Base-by-base conservation (phyloP, 2,113 vertebrate genomes). In the Phrynosoma blainvillii region DNA sequence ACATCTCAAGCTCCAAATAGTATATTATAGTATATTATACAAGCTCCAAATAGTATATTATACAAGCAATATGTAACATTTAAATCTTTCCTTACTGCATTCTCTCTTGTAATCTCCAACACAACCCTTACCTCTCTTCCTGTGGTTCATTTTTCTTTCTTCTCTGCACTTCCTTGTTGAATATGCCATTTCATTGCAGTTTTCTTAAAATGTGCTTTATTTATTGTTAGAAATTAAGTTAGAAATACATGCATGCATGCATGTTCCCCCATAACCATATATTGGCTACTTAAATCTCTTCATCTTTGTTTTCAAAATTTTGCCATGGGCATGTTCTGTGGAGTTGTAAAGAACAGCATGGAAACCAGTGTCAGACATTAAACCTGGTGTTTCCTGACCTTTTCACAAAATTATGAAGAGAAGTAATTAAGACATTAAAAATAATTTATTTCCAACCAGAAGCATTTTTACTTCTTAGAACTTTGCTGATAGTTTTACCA, bases 401-500 rank as follows among this genome's bases (percentile, higher is more conserved):
- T 93, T 92, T 76, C 88, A 84, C 80, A 88, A 84, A 79, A 90
- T 87, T 84, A 84, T 18, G 36, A 89, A 84, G 47, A 70, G 27
- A 27, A 8, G 70, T 87, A 91, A 91, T 92, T 89, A 89, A 84
- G 84, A 42, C 13, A 78, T 32, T 81, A 32, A 42, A 89, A 88
- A 93, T 88, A 86, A 8, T 21, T 79, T 89, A 93, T 84, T 91
- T 86, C 70, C 42, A 92, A 62, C 13, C 42, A 85, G 86, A 21
- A 87, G 79, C 23, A 68, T 77, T 52, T 84, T 32, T 87, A 88
- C 0, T 75, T 27, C 6, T 68, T n/a, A 23, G 68, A 3, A 82
- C 25, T 86, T 92, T 88, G 77, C 74, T 87, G 52, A 88, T 84
- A 59, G 4, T 76, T 92, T 94, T 90, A 89, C 76, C 90, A 85